phyloP scores from a whole-genome alignment of 1,140 invertebrate species.

The Lordiphosa stackelbergi region DNA sequence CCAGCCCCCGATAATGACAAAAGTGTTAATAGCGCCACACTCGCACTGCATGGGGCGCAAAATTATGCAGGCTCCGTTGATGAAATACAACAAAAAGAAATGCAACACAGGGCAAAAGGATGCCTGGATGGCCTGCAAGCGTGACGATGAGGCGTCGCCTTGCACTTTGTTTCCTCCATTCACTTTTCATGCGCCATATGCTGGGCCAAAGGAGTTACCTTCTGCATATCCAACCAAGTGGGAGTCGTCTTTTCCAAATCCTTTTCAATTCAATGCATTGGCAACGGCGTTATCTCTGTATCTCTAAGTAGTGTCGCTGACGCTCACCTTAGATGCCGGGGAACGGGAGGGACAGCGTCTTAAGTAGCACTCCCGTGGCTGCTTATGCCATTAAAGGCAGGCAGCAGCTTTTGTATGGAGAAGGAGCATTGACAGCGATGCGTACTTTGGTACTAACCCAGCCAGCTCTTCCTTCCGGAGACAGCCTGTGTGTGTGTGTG shows the following conservation, averaged over 20 bases:
- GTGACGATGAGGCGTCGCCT: constrained; percentile 10
- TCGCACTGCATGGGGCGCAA: constrained; percentile 52
- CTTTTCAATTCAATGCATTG: constrained; percentile 12
- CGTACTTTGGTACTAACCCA: neutral
- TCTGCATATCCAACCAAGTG: neutral
- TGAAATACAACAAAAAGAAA: constrained; percentile 55
- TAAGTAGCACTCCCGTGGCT: constrained; percentile 63
- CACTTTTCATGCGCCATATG: constrained; percentile 43
- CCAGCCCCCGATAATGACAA: constrained; percentile 59
- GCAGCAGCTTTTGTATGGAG: constrained; percentile 18
- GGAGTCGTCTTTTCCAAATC: constrained; percentile 6
- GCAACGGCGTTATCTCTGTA: constrained; percentile 52
- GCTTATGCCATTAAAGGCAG: constrained; percentile 63
- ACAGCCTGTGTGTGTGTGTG: constrained; percentile 4
- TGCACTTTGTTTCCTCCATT: constrained; percentile 47
- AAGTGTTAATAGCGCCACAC: constrained; percentile 72
- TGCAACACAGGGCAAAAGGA: neutral
- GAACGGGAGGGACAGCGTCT: constrained; percentile 14
- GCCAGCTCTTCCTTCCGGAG: neutral
- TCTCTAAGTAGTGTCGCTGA: constrained; percentile 19
- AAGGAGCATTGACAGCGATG: neutral
- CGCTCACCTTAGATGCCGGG: constrained; percentile 11
- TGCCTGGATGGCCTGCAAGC: constrained; percentile 1
- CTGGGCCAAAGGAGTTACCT: constrained; percentile 2
- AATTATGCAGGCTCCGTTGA: constrained; percentile 69